Conservation (phyloP, 2,797 vertebrate genomes). For the Molossus alvarezi region DNA sequence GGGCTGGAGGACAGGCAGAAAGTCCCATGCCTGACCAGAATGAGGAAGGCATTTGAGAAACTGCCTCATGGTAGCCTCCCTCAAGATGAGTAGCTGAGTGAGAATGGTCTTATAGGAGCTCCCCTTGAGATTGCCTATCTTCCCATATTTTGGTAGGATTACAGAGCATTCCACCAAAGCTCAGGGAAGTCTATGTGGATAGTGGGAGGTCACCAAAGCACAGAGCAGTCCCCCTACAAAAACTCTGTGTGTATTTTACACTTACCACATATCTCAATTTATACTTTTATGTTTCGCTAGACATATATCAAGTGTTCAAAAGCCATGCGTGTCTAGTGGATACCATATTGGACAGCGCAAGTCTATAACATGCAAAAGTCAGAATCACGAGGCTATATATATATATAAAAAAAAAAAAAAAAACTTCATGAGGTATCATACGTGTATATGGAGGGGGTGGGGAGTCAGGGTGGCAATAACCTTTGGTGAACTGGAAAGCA, state of each 20-base stretch:
- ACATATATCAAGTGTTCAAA: background rate
- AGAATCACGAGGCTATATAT: background rate
- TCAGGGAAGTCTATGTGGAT: background rate
- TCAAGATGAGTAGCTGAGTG: background rate
- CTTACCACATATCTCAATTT: background rate
- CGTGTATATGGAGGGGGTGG: background rate
- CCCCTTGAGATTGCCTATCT: background rate
- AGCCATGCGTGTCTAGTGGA: background rate
- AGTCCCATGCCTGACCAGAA: background rate
- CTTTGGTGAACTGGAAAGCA: background rate
- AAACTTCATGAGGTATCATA: background rate
- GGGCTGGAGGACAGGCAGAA: background rate
- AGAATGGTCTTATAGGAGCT: background rate
- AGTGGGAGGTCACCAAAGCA: background rate
- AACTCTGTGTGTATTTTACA: background rate
- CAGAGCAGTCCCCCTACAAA: background rate
- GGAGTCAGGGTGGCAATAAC: background rate
- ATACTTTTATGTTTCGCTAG: background rate
- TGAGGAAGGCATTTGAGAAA: slow-evolving; percentile 15
- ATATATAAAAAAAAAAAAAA: slow-evolving; percentile 15
- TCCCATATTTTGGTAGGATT: background rate
- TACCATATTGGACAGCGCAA: background rate
- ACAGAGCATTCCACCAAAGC: slow-evolving; percentile 8
- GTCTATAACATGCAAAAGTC: slow-evolving; percentile 31
- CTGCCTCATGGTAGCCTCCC: background rate